A percentile compares a stretch with the other conserved stretches of the same genome.
Conservation (phyloP, 2,888 invertebrate genomes). For the Platycnemis pennipes region DNA sequence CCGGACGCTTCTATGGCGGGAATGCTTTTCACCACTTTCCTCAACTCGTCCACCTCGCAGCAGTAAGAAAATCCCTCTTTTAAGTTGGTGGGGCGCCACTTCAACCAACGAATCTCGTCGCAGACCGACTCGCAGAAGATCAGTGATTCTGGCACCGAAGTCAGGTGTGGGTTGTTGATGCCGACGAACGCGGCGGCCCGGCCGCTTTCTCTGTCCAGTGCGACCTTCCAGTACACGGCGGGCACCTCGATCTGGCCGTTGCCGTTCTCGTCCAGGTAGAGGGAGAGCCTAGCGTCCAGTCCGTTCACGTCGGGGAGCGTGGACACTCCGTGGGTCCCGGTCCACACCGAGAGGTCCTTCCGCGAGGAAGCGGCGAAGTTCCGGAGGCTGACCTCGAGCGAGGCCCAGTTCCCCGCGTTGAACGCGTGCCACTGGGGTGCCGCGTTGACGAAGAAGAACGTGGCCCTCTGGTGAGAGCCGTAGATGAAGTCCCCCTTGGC, state of each 20-base stretch:
- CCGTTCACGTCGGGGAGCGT: slow-evolving; percentile 75
- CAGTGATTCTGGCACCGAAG: slow-evolving; percentile 52
- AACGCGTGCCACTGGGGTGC: slow-evolving; percentile 86
- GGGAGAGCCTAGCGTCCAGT: slow-evolving; percentile 74
- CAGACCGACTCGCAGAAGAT: slow-evolving; percentile 73
- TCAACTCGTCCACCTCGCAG: slow-evolving; percentile 72
- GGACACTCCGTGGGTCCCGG: slow-evolving; percentile 75
- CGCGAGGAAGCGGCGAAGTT: slow-evolving; percentile 77
- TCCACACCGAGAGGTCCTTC: slow-evolving; percentile 78
- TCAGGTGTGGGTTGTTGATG: slow-evolving; percentile 74
- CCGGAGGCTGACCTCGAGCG: slow-evolving; percentile 80
- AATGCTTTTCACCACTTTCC: slow-evolving; percentile 70
- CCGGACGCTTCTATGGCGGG: slow-evolving; percentile 71
- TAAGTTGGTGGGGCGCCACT: slow-evolving; percentile 55
- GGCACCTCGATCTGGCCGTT: slow-evolving; percentile 81
- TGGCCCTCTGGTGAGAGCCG: slow-evolving; percentile 82
- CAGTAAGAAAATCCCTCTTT: slow-evolving; percentile 71
- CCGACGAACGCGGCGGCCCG: slow-evolving; percentile 74
- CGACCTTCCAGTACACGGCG: slow-evolving; percentile 81
- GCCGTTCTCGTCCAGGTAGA: slow-evolving; percentile 77
- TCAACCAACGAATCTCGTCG: slow-evolving; percentile 72
- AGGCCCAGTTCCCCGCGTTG: slow-evolving; percentile 83
- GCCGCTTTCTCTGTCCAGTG: slow-evolving; percentile 72
- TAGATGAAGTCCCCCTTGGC: slow-evolving; percentile 84
- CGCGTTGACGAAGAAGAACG: slow-evolving; percentile 84